phyloP scores from a whole-genome alignment of 2,888 invertebrate species.

The Diplazon laetatorius region DNA sequence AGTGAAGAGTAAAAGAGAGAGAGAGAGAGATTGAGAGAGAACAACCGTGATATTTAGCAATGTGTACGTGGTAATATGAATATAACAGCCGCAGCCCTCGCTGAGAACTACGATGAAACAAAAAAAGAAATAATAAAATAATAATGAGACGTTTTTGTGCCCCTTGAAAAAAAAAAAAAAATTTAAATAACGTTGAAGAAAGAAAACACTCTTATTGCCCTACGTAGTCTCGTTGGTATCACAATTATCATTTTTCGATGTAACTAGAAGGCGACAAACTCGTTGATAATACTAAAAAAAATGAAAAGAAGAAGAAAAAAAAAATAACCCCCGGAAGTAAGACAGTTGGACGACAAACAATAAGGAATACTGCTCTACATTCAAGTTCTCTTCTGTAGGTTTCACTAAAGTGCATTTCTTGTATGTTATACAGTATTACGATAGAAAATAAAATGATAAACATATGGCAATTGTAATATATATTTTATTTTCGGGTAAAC shows the following conservation, averaged over 20 bases:
- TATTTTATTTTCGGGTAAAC: conserved; percentile 38
- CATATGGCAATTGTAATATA: conserved; percentile 77
- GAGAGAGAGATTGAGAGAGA: conserved; percentile 68
- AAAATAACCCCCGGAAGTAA: conserved; percentile 58
- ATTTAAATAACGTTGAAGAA: conserved; percentile 58
- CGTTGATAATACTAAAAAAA: conserved; percentile 73
- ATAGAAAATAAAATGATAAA: conserved; percentile 84
- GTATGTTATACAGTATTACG: conserved; percentile 95
- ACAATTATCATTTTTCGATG: conserved; percentile 59
- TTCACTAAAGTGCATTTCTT: conserved; percentile 95
- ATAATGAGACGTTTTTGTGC: no score
- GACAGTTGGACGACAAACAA: conserved; percentile 64
- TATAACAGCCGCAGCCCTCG: conserved; percentile 71
- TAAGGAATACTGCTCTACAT: conserved; percentile 80
- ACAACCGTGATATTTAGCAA: conserved; percentile 74
- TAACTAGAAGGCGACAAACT: conserved; percentile 70
- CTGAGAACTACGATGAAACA: conserved; percentile 67
- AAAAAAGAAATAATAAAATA: conserved; percentile 62
- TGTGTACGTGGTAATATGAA: conserved; percentile 72
- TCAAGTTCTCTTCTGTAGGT: conserved; percentile 91
- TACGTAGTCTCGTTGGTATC: conserved; percentile 64
- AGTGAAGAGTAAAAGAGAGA: conserved; percentile 58
- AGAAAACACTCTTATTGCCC: conserved; percentile 63
- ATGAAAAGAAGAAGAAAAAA: conserved; percentile 61
- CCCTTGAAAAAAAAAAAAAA: conserved; percentile 56